Conservation (phyloP, 1,140 invertebrate species). For the Penaeus indicus region DNA sequence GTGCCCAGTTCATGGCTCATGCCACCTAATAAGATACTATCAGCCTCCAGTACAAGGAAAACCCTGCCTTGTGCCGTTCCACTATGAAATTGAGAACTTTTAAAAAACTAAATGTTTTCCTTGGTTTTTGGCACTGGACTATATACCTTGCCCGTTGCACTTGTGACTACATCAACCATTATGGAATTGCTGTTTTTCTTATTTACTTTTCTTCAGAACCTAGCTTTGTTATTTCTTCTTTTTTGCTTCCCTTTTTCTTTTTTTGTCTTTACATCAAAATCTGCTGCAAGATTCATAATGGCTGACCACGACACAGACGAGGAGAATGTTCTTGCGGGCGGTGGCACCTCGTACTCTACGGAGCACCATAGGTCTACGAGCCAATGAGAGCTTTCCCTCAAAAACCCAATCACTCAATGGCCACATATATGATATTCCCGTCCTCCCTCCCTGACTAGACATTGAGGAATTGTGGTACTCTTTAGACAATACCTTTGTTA, state of each 20-base stretch:
- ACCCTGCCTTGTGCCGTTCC: conserved; percentile 53
- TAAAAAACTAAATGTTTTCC: conserved; percentile 63
- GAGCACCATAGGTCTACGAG: conserved; percentile 59
- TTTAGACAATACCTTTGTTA: conserved; percentile 4
- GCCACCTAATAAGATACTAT: conserved; percentile 55
- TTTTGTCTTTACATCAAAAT: background rate
- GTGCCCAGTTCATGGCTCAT: conserved; percentile 59
- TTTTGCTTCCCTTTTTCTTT: background rate
- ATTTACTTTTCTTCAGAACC: background rate
- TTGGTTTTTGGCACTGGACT: conserved; percentile 64
- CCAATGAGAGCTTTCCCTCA: conserved; percentile 58
- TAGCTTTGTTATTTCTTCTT: background rate
- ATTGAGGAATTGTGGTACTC: conserved; percentile 46
- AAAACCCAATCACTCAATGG: conserved; percentile 54
- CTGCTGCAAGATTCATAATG: conserved; percentile 42
- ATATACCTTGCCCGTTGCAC: conserved; percentile 60
- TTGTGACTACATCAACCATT: conserved; percentile 43
- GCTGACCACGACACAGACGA: conserved; percentile 45
- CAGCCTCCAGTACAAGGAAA: conserved; percentile 59
- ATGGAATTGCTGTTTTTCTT: conserved; percentile 25
- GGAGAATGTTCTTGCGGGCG: conserved; percentile 56
- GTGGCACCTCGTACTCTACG: conserved; percentile 55
- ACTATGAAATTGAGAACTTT: conserved; percentile 47
- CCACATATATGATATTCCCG: conserved; percentile 44
- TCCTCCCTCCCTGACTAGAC: conserved; percentile 61